These are phyloP conservation scores for Watsonalla cultraria DNA, from an alignment of 2,888 invertebrate species.

Conservation along the genomic window DNA sequence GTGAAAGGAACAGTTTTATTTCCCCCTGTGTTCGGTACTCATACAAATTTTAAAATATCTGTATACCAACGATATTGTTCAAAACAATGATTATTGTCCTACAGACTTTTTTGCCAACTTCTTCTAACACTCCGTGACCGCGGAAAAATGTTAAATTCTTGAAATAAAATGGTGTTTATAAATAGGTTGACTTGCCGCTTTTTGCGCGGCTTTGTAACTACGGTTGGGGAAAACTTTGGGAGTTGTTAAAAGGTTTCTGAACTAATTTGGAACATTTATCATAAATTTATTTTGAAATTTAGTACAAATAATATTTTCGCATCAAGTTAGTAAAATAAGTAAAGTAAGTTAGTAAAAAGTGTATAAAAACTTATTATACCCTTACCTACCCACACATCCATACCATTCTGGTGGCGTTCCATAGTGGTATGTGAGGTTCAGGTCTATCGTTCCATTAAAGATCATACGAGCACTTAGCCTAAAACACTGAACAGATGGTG, in stretches of 20 bases:
- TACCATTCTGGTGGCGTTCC: slow-evolving; percentile 79
- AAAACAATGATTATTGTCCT: not conserved
- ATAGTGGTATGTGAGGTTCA: slow-evolving; percentile 68
- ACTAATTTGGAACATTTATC: too few relatives aligned
- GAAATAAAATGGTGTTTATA: not conserved
- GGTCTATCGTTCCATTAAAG: slow-evolving; percentile 46
- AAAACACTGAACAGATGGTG: slow-evolving; percentile 39
- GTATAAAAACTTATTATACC: slow-evolving; percentile 47
- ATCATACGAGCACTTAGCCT: slow-evolving; percentile 33
- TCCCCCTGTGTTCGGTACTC: too few relatives aligned
- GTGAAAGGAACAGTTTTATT: too few relatives aligned
- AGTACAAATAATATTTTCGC: too few relatives aligned
- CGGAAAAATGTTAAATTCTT: not conserved
- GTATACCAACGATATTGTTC: too few relatives aligned
- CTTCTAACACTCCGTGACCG: not conserved
- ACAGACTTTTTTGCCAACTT: not conserved
- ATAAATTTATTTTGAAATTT: too few relatives aligned
- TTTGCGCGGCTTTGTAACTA: not conserved
- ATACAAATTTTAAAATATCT: too few relatives aligned
- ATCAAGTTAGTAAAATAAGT: not conserved
- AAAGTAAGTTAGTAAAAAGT: slow-evolving; percentile 3
- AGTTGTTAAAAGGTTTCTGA: too few relatives aligned
- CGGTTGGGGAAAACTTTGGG: not conserved
- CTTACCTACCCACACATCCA: slow-evolving; percentile 81
- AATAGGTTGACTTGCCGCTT: not conserved